phyloP scores from a whole-genome alignment of 2,113 vertebrate species.

The Abramis brama region DNA sequence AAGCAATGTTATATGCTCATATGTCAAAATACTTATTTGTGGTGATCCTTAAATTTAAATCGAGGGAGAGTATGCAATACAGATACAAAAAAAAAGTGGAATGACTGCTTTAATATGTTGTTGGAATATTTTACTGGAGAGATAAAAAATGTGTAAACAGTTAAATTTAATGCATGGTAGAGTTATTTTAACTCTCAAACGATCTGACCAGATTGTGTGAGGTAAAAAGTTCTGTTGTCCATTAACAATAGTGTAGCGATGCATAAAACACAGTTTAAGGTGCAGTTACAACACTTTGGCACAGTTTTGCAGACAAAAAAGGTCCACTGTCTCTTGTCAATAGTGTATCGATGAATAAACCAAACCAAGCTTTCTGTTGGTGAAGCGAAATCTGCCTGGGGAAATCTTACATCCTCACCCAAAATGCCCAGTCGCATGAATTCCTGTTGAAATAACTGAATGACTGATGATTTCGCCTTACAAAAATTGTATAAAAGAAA shows the following conservation, averaged over 20 bases:
- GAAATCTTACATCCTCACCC: background rate
- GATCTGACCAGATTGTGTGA: background rate
- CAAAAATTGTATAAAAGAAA: too few species aligned
- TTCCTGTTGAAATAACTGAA: background rate
- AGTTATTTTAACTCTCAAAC: background rate
- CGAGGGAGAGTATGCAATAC: background rate
- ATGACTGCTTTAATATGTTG: background rate
- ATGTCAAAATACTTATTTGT: slow-evolving; percentile 13
- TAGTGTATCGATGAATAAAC: background rate
- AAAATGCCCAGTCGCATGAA: background rate
- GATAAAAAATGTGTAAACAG: background rate
- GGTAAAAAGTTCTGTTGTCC: background rate
- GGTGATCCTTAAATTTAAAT: slow-evolving; percentile 9
- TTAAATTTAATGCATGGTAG: background rate
- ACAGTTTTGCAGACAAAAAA: background rate
- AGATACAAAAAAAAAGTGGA: background rate
- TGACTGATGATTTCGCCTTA: background rate
- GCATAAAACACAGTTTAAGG: background rate
- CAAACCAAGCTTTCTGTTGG: background rate
- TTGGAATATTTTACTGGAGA: background rate
- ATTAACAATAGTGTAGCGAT: background rate
- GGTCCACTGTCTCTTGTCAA: background rate
- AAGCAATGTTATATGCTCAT: slow-evolving; percentile 6
- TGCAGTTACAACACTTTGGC: too few species aligned
- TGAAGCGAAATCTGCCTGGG: background rate